Percentiles rank a stretch among this genome's conserved stretches.
phyloP scores from a whole-genome alignment of 2,888 invertebrate genomes.

The Leptopilina syphax region DNA sequence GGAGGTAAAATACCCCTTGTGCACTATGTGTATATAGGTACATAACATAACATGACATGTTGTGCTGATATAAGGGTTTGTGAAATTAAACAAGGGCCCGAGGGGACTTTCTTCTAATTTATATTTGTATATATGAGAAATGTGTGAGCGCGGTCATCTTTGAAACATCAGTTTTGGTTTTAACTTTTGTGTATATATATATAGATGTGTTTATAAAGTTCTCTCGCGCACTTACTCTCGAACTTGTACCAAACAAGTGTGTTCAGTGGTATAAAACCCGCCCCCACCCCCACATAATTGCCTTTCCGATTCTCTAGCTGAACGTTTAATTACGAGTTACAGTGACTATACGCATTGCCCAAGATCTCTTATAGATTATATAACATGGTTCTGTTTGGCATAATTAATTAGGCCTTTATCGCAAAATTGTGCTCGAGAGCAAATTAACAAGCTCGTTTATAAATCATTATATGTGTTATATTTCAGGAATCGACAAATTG shows the following conservation, averaged over 20 bases:
- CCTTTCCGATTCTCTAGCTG: neutral
- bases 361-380: slow-evolving; percentile 24
- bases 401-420: slow-evolving; percentile 10
- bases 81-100: slow-evolving; percentile 21
- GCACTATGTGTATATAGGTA: neutral
- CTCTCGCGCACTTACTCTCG: neutral
- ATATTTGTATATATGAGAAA: neutral
- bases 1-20: neutral
- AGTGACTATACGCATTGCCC: neutral
- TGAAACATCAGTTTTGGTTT: neutral
- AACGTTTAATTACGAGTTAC: slow-evolving; percentile 17
- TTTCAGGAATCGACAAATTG: neutral
- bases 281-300: neutral
- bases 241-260: slow-evolving; percentile 3
- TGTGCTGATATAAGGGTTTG: slow-evolving; percentile 17
- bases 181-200: too few species aligned
- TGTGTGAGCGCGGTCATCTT: slow-evolving; percentile 13
- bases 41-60: slow-evolving; percentile 5
- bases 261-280: neutral
- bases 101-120: neutral
- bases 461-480: slow-evolving; percentile 3
- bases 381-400: neutral
- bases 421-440: neutral
- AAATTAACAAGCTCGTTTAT: slow-evolving; percentile 23
- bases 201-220: neutral